Base-by-base conservation (phyloP, 2,888 invertebrate species). In the Apodemia zela region DNA sequence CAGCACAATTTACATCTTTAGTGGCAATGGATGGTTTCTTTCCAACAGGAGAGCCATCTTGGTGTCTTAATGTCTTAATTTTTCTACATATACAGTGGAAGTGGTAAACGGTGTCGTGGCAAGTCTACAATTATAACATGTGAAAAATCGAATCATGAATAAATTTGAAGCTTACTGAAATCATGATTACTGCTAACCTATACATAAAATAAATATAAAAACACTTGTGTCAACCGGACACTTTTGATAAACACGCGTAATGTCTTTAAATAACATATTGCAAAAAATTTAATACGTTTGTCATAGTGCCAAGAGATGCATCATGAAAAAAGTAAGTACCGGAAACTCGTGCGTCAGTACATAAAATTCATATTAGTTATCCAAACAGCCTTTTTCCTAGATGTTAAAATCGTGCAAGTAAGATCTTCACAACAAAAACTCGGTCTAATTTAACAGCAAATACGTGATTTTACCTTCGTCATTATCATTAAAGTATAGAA, bases 151-250 rank as follows among this genome's bases (percentile, higher is more conserved):
- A 13, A 13, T 42, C 42, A 15, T 15, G 5, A 42, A 13, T 42
- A 42, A 4, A 42, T 42, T 42, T 38, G 10, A 35, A 35, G 35
- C 3, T 35, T 33, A 35, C 3, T 13, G 3, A 13, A 38, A 13
- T 13, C 38, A 38, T 15, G 42, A 15, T 42, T 42, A 42, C 6
- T 15, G 42, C 42, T 42, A 15, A 42, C 42, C 15, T 42, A 42
- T 42, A n/a, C n/a, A 15, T 42, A 15, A 42, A 42, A 61, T 47
- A 63, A 61, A 65, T 65, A 21, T 64, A 29, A n/a, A 59, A 61
- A 54, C 49, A 58, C 35, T 64, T 59, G 18, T 25, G 47, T 18
- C 11, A 21, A 18, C 11, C 1, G 1, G 21, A 11, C 11, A 51
- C 21, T 51, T 51, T 51, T 13, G 21, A 51, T 51, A 51, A 10